Percentiles rank a stretch among this genome's conserved stretches.
These are phyloP conservation scores for Therioaphis trifolii DNA, from an alignment of 2,888 invertebrate species.

Conservation along the genomic window DNA sequence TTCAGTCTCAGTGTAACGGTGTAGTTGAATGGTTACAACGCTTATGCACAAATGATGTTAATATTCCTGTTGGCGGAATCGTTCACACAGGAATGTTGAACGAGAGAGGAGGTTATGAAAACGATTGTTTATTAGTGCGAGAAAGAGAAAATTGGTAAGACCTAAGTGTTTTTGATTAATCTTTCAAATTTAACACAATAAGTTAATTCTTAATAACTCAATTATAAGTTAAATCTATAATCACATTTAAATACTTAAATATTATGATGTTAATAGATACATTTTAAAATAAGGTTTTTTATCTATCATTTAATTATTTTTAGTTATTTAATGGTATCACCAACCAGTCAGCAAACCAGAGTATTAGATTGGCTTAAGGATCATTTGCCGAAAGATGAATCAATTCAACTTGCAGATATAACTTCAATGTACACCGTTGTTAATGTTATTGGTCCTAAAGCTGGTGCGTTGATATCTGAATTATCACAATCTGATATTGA, in stretches of 20 bases:
- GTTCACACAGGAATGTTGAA: constrained; percentile 81
- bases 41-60: constrained; percentile 77
- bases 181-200: neutral
- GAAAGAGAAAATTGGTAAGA: constrained; percentile 73
- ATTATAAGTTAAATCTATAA: too few species aligned
- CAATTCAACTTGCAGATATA: constrained; percentile 76
- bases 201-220: neutral
- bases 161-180: neutral
- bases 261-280: neutral
- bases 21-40: constrained; percentile 76
- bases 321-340: constrained; percentile 82
- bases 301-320: neutral
- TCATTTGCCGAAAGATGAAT: constrained; percentile 74
- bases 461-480: constrained; percentile 75
- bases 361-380: constrained; percentile 78
- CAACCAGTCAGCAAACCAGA: constrained; percentile 81
- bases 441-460: constrained; percentile 79
- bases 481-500: constrained; percentile 74
- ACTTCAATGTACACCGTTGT: constrained; percentile 81
- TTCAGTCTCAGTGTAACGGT: constrained; percentile 67
- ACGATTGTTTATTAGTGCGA: constrained; percentile 79
- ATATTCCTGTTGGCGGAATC: constrained; percentile 75
- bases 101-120: constrained; percentile 78
- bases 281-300: neutral
- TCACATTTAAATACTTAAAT: constrained; percentile 27